phyloP scores from a whole-genome alignment of 2,888 invertebrate species.

The Portevinia maculata region DNA sequence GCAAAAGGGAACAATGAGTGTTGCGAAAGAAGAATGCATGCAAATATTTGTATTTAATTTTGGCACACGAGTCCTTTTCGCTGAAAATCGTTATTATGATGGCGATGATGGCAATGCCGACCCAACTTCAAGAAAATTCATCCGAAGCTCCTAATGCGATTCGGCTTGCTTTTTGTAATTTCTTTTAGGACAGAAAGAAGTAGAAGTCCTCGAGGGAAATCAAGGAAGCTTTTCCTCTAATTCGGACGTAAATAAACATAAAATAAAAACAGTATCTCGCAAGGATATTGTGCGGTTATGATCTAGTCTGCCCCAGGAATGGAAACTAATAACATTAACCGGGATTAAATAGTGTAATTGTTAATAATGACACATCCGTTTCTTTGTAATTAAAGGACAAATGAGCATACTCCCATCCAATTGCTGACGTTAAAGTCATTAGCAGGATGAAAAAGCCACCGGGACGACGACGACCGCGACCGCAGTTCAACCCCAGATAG shows the following conservation, averaged over 20 bases:
- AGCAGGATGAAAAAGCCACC: constrained; percentile 28
- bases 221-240: constrained; percentile 55
- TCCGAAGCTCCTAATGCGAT: constrained; percentile 48
- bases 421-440: constrained; percentile 63
- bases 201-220: constrained; percentile 60
- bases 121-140: neutral
- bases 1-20: constrained; percentile 17
- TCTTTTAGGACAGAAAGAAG: neutral
- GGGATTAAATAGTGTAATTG: constrained; percentile 69
- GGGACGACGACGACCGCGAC: neutral
- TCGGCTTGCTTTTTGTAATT: constrained; percentile 53
- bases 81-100: constrained; percentile 32
- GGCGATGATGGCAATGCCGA: constrained; percentile 53
- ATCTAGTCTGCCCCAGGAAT: constrained; percentile 31
- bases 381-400: constrained; percentile 66
- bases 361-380: constrained; percentile 68
- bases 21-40: constrained; percentile 45
- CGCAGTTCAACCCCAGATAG: constrained; percentile 44
- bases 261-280: constrained; percentile 39
- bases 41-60: constrained; percentile 67
- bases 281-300: constrained; percentile 21
- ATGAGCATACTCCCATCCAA: constrained; percentile 32
- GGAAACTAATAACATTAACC: constrained; percentile 58
- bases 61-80: constrained; percentile 31
- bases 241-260: constrained; percentile 60